These are phyloP conservation scores for Marronus borbonicus DNA, from an alignment of 2,888 invertebrate genomes.

Conservation along the genomic window DNA sequence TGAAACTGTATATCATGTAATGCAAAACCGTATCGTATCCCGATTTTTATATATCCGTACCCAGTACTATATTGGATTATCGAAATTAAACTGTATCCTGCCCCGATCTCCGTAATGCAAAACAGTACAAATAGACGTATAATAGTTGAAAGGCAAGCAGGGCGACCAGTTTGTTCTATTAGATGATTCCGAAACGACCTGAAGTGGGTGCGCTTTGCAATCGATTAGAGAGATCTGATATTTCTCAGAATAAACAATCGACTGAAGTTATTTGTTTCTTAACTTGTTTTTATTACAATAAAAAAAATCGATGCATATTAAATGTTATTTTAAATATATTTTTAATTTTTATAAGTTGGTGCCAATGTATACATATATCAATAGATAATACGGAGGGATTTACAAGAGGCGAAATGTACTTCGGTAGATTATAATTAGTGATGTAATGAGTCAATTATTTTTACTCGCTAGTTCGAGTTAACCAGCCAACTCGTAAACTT, in stretches of 20 bases:
- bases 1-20: background rate
- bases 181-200: conserved; percentile 8
- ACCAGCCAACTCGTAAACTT: no score
- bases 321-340: background rate
- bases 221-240: conserved; percentile 11
- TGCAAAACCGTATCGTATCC: conserved; percentile 1
- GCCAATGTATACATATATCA: conserved; percentile 23
- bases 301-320: background rate
- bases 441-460: background rate
- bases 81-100: background rate
- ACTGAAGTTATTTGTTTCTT: conserved; percentile 20
- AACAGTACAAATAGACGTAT: conserved; percentile 17
- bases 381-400: background rate
- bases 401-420: background rate
- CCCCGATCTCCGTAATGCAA: background rate
- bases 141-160: background rate
- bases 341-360: conserved; percentile 28
- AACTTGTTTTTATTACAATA: conserved; percentile 3
- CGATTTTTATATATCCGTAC: background rate
- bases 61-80: background rate
- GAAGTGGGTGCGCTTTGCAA: background rate
- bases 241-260: conserved; percentile 5
- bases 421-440: background rate
- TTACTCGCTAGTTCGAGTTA: no score
- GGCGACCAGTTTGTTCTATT: background rate